A percentile compares a stretch with the other conserved stretches of the same genome.
Conservation (phyloP, 2,113 vertebrate genomes). For the Scatophagus argus region DNA sequence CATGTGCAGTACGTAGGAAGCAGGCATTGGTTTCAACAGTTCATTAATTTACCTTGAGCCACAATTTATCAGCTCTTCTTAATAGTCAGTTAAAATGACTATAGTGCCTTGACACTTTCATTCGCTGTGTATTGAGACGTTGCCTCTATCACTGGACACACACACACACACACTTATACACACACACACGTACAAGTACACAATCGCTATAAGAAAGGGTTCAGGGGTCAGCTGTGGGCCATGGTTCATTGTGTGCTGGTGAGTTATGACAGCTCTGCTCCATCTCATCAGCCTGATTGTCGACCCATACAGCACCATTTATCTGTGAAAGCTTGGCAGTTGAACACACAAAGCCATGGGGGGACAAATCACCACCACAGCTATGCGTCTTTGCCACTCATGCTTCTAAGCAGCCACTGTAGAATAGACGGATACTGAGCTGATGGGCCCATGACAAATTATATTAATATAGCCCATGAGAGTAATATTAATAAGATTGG, state of each 20-base stretch:
- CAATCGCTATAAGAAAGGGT: background rate
- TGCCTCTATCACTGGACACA: background rate
- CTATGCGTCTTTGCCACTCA: conserved; percentile 12
- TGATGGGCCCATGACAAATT: conserved; percentile 1
- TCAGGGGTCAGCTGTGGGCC: conserved; percentile 55
- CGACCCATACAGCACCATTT: conserved; percentile 55
- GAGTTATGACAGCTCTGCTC: conserved; percentile 53
- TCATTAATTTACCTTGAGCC: conserved; percentile 8
- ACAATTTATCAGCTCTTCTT: conserved; percentile 10
- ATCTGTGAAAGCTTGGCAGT: conserved; percentile 48
- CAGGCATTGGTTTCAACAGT: background rate
- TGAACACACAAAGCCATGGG: conserved; percentile 34
- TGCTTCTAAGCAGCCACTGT: conserved; percentile 6
- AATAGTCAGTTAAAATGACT: conserved; percentile 9
- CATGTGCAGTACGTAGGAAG: background rate
- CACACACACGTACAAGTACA: no score
- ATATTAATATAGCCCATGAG: conserved; percentile 14
- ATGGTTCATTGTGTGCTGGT: conserved; percentile 45
- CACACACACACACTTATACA: background rate
- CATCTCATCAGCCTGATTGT: conserved; percentile 54
- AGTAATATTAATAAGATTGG: background rate
- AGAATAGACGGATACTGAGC: conserved; percentile 27
- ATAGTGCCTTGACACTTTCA: background rate
- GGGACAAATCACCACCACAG: conserved; percentile 31
- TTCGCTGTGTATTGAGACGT: background rate